Base-by-base conservation (phyloP, 2,888 invertebrate genomes). In the Nemurella pictetii region DNA sequence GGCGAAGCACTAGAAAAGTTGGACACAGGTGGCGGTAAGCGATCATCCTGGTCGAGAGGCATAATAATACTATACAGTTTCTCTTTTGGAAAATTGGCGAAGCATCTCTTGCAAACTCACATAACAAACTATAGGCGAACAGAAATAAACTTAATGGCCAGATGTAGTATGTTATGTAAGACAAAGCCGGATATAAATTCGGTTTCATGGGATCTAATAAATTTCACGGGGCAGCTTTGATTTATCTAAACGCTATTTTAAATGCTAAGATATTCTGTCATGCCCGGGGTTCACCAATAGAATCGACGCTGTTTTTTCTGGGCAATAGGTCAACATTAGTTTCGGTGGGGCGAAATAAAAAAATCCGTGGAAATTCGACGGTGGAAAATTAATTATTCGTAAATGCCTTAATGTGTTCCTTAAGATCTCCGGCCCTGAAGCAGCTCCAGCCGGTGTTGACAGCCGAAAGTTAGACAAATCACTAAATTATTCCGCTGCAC, bases 401-500 rank as follows among this genome's bases (percentile, higher is more conserved):
- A 12, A 20, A 55, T 55, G 55, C 55, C 9, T 55, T 55, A 20
- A 55, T 55, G 20, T 20, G 55, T 20, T 55, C 20, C 15, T 12
- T 55, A 2, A 55, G 55, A 55, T 55, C 55, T 55, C 35, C 35
- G 55, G 55, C 20, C n/a, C n/a, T n/a, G n/a, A n/a, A n/a, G n/a
- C n/a, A 55, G 15, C 55, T 20, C 5, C 55, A 12, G 15, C 55
- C 12, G 9, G 9, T 12, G 55, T 12, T 55, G 55, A 30, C 78
- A 78, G 28, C 20, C n/a, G 2, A 30, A 78, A 78, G 78, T 29
- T 72, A 29, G 82, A 29, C 82, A 27, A 55, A 72, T 55, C 72
- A 27, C 27, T 82, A 72, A 82, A 82, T 72, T 82, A 55, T 82
- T 55, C n/a, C 82, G 27, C 55, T 27, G n/a, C n/a, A n/a, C n/a